These are phyloP conservation scores for Montipora capitata DNA, from an alignment of 92 coral and sea anemone genomes.

Conservation along the genomic window DNA sequence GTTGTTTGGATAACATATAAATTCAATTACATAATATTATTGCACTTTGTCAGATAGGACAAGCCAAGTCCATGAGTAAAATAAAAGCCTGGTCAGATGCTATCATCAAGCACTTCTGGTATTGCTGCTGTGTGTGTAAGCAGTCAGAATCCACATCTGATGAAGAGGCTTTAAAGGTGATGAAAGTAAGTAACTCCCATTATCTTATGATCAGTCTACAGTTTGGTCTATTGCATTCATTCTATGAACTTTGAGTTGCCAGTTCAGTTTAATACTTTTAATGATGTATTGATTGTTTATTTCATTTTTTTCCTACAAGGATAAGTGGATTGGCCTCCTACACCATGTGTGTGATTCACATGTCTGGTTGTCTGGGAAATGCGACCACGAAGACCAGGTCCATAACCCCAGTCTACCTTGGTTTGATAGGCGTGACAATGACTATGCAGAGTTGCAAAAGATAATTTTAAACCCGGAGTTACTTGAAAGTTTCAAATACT, in stretches of 20 bases:
- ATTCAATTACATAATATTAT: background rate
- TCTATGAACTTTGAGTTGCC: too few relatives aligned
- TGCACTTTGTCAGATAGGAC: conserved; percentile 4
- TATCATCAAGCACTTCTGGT: conserved; percentile 53
- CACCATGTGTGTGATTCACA: too few relatives aligned
- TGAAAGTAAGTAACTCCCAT: conserved; percentile 14
- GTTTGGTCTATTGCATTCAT: too few relatives aligned
- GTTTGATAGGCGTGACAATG: conserved; percentile 51
- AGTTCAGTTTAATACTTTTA: background rate
- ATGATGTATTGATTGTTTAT: background rate
- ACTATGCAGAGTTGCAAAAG: conserved; percentile 45
- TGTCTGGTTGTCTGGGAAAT: too few relatives aligned
- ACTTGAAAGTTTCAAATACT: conserved; percentile 42
- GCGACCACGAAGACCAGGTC: too few relatives aligned
- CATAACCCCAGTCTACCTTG: conserved; percentile 12
- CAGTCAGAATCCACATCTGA: conserved; percentile 33
- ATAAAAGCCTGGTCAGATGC: conserved; percentile 39
- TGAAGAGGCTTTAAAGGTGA: conserved; percentile 34
- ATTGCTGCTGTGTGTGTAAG: conserved; percentile 39
- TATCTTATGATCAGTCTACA: too few relatives aligned
- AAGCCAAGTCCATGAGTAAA: conserved; percentile 38
- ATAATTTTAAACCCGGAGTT: conserved; percentile 33
- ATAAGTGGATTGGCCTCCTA: too few relatives aligned
- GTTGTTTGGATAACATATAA: background rate
- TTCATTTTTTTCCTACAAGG: too few relatives aligned